phyloP scores from a whole-genome alignment of 2,888 invertebrate genomes.

The Muschampia plurimacula region DNA sequence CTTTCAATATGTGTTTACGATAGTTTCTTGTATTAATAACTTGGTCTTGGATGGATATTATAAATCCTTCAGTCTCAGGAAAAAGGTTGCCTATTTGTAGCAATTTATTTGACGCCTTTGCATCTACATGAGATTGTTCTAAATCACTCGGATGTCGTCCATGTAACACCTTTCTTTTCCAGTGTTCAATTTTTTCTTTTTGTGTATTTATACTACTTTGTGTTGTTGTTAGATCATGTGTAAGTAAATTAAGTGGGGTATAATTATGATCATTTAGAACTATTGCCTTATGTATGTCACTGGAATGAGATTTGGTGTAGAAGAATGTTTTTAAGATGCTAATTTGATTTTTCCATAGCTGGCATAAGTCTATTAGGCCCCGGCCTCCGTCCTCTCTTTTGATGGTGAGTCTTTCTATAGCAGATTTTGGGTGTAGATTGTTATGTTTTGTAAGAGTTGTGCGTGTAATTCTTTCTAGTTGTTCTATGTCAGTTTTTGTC shows the following conservation, averaged over 20 bases:
- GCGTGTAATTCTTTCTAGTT: conserved; percentile 37
- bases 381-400: conserved; percentile 38
- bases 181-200: conserved; percentile 12
- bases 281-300: conserved; percentile 32
- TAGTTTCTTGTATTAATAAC: conserved; percentile 50
- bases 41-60: conserved; percentile 54
- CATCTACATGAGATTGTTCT: conserved; percentile 38
- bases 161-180: conserved; percentile 30
- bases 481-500: conserved; percentile 33
- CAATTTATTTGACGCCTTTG: conserved; percentile 41
- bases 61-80: conserved; percentile 46
- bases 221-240: not conserved
- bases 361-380: conserved; percentile 17
- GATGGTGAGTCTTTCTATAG: conserved; percentile 36
- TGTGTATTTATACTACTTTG: not conserved
- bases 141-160: conserved; percentile 40
- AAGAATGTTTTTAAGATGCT: conserved; percentile 22
- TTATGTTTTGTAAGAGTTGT: conserved; percentile 38
- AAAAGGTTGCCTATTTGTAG: conserved; percentile 40
- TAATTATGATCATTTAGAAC: conserved; percentile 25
- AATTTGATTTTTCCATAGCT: conserved; percentile 35
- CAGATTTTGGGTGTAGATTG: conserved; percentile 37
- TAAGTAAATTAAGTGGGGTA: conserved; percentile 32
- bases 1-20: conserved; percentile 39
- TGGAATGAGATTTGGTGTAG: conserved; percentile 15